Conservation (phyloP, 2,113 vertebrate genomes). For the Varanus salvator region DNA sequence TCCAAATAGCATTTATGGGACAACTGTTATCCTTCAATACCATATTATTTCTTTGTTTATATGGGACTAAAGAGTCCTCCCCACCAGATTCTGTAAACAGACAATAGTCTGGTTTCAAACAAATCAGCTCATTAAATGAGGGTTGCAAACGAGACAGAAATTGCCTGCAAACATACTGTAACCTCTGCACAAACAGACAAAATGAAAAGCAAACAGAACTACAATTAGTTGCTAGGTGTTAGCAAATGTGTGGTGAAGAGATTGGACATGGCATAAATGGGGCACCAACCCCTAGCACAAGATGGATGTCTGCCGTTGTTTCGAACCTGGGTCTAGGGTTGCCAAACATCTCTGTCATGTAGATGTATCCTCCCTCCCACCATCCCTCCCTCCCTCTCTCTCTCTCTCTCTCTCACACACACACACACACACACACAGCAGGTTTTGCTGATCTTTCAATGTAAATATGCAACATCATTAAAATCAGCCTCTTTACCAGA, state of each 20-base stretch:
- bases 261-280: slow-evolving; percentile 28
- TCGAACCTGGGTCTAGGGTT: not conserved
- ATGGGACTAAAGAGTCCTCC: not conserved
- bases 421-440: not conserved
- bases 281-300: not conserved
- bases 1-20: not conserved
- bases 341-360: accelerated
- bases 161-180: slow-evolving; percentile 42
- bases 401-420: too few species aligned
- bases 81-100: slow-evolving; percentile 42
- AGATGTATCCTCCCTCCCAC: too few species aligned
- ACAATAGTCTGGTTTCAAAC: slow-evolving; percentile 35
- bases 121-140: slow-evolving; percentile 47
- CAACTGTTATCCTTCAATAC: not conserved
- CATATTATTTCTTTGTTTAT: not conserved
- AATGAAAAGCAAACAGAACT: slow-evolving; percentile 45
- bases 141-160: slow-evolving; percentile 30
- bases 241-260: slow-evolving; percentile 45
- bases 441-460: not conserved
- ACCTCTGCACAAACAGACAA: slow-evolving; percentile 52
- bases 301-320: not conserved
- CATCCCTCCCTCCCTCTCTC: too few species aligned
- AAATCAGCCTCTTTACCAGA: not conserved
- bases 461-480: slow-evolving; percentile 1
- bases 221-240: slow-evolving; percentile 40